Conservation (phyloP, 2,888 invertebrate genomes). For the Embidobia sp. region DNA sequence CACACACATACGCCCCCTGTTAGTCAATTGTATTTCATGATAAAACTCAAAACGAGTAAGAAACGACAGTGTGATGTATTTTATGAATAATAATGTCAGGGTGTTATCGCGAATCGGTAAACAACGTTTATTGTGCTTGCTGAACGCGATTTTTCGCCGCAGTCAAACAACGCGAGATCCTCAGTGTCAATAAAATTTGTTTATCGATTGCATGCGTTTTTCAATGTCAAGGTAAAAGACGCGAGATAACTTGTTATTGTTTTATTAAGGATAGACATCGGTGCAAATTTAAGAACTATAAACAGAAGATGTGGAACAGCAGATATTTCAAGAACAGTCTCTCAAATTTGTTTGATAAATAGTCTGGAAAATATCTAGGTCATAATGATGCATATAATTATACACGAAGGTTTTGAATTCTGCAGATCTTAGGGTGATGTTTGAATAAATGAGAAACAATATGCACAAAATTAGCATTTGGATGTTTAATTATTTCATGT, state of each 20-base stretch:
- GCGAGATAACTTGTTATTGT: constrained; percentile 9
- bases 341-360: no score
- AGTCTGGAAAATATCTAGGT: no score
- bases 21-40: constrained; percentile 17
- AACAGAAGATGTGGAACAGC: no score
- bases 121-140: constrained; percentile 25
- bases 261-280: constrained; percentile 6
- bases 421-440: no score
- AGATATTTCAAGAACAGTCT: no score
- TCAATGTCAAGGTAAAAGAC: constrained; percentile 32
- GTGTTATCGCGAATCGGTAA: constrained; percentile 30
- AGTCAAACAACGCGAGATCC: constrained; percentile 20
- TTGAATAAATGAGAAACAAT: no score
- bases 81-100: constrained; percentile 32
- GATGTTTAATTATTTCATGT: no score
- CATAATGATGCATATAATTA: no score
- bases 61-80: neutral
- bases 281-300: neutral
- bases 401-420: no score
- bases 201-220: constrained; percentile 25
- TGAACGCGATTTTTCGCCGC: constrained; percentile 12
- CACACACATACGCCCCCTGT: neutral
- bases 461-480: no score
- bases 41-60: constrained; percentile 4
- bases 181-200: constrained; percentile 27